Conservation (phyloP, 2,888 invertebrate species). For the Drosophila lutescens region DNA sequence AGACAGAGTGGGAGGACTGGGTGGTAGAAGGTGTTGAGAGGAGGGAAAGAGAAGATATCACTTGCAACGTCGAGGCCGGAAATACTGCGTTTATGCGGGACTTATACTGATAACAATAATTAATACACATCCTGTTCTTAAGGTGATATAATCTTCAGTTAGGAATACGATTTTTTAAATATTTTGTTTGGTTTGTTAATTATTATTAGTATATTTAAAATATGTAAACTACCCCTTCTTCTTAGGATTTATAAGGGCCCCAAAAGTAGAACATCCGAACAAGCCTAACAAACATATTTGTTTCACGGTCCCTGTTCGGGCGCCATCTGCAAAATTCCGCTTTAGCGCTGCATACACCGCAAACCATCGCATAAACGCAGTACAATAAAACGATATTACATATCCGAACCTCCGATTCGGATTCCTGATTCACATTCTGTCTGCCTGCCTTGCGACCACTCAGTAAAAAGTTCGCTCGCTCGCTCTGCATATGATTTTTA, state of each 20-base stretch:
- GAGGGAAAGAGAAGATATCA: slow-evolving; percentile 1
- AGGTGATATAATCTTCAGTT: too few relatives aligned
- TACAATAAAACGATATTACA: not conserved
- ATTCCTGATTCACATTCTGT: slow-evolving; percentile 11
- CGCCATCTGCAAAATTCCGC: not conserved
- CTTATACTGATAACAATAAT: too few relatives aligned
- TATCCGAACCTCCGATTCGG: slow-evolving; percentile 10
- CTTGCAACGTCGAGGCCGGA: slow-evolving; percentile 16
- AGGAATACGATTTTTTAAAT: too few relatives aligned
- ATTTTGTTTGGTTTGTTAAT: too few relatives aligned
- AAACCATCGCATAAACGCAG: slow-evolving; percentile 21
- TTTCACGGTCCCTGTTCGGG: not conserved
- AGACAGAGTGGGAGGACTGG: slow-evolving; percentile 7
- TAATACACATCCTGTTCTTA: too few relatives aligned
- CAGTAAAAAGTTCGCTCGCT: slow-evolving; percentile 39
- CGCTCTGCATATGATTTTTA: slow-evolving; percentile 26
- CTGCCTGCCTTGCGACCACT: slow-evolving; percentile 49
- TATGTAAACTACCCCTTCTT: too few relatives aligned
- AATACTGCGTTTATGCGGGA: slow-evolving; percentile 17
- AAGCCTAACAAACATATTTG: too few relatives aligned
- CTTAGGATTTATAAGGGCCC: too few relatives aligned
- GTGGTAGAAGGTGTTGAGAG: slow-evolving; percentile 27
- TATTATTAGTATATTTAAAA: too few relatives aligned
- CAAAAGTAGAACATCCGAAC: too few relatives aligned
- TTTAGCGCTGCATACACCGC: not conserved